Percentiles rank a stretch among this genome's conserved stretches.
Conservation (phyloP, 1,140 invertebrate genomes). For the Drosophila jambulina region DNA sequence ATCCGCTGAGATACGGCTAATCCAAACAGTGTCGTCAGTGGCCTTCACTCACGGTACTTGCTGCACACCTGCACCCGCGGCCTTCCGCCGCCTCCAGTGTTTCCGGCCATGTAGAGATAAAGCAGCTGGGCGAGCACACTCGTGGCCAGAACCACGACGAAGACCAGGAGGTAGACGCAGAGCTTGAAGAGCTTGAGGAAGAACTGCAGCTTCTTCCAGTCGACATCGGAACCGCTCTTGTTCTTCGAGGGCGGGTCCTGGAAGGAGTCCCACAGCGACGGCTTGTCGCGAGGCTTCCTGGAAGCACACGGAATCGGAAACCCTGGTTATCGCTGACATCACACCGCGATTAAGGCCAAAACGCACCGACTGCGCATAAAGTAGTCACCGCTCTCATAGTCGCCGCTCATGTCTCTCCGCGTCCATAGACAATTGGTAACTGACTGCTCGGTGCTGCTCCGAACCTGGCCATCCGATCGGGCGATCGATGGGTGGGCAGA, state of each 20-base stretch:
- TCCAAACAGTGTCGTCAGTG: background rate
- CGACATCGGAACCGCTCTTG: constrained; percentile 94
- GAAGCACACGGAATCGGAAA: constrained; percentile 12
- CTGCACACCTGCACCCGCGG: constrained; percentile 91
- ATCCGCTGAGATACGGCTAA: background rate
- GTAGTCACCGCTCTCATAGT: constrained; percentile 60
- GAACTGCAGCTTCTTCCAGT: constrained; percentile 92
- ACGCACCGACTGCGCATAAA: constrained; percentile 59
- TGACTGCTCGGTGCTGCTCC: constrained; percentile 29
- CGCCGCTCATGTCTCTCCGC: constrained; percentile 61
- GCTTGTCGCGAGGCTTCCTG: constrained; percentile 63
- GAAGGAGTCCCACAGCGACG: constrained; percentile 73
- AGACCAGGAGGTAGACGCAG: constrained; percentile 92
- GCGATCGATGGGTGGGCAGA: background rate
- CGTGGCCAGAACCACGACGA: constrained; percentile 91
- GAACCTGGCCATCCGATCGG: constrained; percentile 23
- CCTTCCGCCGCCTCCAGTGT: constrained; percentile 90
- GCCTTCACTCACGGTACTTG: constrained; percentile 82
- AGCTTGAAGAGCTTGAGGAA: constrained; percentile 94
- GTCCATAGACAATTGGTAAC: constrained; percentile 45
- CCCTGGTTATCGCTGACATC: constrained; percentile 3
- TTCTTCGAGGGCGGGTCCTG: constrained; percentile 93
- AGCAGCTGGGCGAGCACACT: constrained; percentile 93
- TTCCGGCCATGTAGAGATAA: constrained; percentile 96
- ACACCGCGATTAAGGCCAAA: constrained; percentile 4